Conservation (phyloP, 92 coral and sea anemone species). For the Palythoa heliodiscus region DNA sequence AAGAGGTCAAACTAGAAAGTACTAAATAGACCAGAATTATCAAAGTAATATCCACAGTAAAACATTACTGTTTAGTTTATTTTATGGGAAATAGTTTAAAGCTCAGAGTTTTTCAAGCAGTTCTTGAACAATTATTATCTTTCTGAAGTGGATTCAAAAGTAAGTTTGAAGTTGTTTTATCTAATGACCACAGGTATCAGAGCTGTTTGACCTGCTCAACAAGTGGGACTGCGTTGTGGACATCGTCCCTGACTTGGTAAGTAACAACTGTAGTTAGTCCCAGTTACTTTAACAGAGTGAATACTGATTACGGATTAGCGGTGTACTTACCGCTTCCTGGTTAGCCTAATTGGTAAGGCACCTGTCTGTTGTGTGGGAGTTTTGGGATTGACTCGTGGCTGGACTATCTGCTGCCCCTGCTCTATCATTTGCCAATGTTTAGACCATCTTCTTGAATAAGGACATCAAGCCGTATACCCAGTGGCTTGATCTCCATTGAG, state of each 20-base stretch:
- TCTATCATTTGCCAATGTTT: too few species aligned
- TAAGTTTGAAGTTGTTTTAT: neutral
- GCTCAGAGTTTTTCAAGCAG: neutral
- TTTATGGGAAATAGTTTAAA: too few species aligned
- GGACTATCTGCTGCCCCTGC: neutral
- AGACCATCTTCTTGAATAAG: too few species aligned
- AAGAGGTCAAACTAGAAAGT: too few species aligned
- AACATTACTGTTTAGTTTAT: too few species aligned
- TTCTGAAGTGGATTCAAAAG: neutral
- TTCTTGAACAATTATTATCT: neutral
- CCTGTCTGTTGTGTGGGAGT: neutral
- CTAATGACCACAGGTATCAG: constrained; percentile 63
- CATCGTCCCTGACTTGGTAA: constrained; percentile 96
- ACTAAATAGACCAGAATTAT: too few species aligned
- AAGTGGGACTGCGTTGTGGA: constrained; percentile 98
- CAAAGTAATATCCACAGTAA: too few species aligned
- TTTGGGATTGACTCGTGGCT: neutral
- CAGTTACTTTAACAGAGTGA: neutral
- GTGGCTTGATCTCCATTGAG: too few species aligned
- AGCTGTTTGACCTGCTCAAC: constrained; percentile 85
- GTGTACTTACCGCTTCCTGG: neutral
- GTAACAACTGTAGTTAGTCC: constrained; percentile 7
- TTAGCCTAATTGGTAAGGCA: neutral
- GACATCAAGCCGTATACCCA: too few species aligned
- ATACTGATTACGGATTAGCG: neutral